Conservation (phyloP, 1,140 invertebrate species). For the Drusus annulatus region DNA sequence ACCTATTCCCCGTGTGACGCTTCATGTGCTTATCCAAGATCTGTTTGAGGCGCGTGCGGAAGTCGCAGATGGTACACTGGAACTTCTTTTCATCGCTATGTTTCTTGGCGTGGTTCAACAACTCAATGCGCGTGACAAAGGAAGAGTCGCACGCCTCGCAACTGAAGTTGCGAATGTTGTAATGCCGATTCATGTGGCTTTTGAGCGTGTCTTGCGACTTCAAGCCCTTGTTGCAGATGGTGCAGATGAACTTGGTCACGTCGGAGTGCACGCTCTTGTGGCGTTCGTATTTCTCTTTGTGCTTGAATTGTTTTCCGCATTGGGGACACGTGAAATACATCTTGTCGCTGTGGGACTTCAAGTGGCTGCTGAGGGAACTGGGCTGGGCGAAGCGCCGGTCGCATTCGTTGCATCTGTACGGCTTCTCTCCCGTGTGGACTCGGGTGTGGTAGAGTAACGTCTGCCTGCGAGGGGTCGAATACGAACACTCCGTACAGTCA, state of each 20-base stretch:
- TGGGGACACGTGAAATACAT: constrained; percentile 73
- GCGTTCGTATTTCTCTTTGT: constrained; percentile 66
- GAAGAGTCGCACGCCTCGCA: constrained; percentile 69
- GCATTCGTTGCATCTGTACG: constrained; percentile 72
- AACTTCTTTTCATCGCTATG: constrained; percentile 73
- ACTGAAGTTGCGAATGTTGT: constrained; percentile 67
- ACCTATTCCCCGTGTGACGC: constrained; percentile 49
- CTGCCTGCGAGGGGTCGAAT: constrained; percentile 67
- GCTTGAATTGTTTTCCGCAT: constrained; percentile 77
- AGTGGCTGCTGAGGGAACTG: constrained; percentile 68
- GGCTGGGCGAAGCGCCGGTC: constrained; percentile 73
- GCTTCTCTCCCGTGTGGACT: constrained; percentile 72
- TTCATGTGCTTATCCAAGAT: constrained; percentile 64
- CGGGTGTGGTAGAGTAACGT: constrained; percentile 68
- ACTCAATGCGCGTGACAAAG: constrained; percentile 67
- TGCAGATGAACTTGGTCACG: constrained; percentile 62
- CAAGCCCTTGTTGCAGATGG: constrained; percentile 64
- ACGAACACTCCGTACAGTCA: constrained; percentile 66
- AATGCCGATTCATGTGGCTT: constrained; percentile 67
- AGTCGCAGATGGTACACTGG: constrained; percentile 69
- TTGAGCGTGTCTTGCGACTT: constrained; percentile 66
- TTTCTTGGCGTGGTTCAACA: constrained; percentile 63
- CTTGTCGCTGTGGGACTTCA: constrained; percentile 67
- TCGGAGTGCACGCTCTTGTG: constrained; percentile 66
- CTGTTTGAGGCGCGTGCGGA: constrained; percentile 67